Conservation (phyloP, 2,888 invertebrate species). For the Venustoraphidia nigricollis region DNA sequence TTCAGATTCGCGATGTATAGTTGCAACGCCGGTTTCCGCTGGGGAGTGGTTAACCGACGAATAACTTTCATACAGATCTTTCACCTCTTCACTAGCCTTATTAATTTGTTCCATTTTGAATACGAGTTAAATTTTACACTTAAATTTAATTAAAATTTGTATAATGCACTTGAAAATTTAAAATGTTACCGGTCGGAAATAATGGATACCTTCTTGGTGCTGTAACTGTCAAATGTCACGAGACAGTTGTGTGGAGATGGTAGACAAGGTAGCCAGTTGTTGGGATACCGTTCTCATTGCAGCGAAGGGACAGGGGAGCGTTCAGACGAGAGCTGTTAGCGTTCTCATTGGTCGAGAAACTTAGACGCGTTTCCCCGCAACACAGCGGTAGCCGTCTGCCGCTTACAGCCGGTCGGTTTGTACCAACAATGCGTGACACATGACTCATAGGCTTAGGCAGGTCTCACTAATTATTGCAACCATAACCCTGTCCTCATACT, state of each 20-base stretch:
- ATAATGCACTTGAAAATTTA: no score
- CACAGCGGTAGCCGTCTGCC: no score
- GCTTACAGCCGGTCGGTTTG: no score
- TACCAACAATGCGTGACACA: no score
- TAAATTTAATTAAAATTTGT: no score
- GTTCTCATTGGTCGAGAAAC: no score
- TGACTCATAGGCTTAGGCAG: no score
- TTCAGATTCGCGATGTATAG: constrained; percentile 38
- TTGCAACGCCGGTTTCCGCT: not conserved
- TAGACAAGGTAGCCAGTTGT: not conserved
- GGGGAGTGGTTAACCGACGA: constrained; percentile 5
- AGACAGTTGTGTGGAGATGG: not conserved
- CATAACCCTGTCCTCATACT: no score
- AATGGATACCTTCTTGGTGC: not conserved
- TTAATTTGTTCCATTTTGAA: constrained; percentile 7
- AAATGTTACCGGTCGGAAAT: no score
- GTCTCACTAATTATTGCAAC: no score
- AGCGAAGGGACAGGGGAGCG: not conserved
- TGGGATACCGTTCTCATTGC: constrained; percentile 3
- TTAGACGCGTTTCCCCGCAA: no score
- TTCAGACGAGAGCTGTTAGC: not conserved
- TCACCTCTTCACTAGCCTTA: not conserved
- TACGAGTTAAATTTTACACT: not conserved
- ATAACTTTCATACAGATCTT: not conserved
- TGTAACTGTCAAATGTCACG: constrained; percentile 9